phyloP scores from a whole-genome alignment of 2,797 vertebrate species.

The Rhincodon typus region DNA sequence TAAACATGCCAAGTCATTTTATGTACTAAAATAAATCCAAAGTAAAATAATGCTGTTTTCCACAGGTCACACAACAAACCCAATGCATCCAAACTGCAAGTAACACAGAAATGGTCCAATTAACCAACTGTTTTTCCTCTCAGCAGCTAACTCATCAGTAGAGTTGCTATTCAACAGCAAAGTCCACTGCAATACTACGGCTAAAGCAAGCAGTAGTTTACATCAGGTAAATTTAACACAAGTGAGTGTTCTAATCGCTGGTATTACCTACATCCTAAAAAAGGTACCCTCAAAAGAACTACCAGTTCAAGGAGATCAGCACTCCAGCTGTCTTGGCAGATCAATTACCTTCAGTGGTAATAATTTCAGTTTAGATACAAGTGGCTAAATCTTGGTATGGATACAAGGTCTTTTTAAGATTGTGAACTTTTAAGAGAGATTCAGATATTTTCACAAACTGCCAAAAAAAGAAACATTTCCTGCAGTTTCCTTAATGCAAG shows the following conservation, averaged over 20 bases:
- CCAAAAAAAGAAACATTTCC: not conserved
- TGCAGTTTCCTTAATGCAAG: not conserved
- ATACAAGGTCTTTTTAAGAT: not conserved
- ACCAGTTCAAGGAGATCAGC: not conserved
- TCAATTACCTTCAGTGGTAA: not conserved
- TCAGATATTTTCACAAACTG: not conserved
- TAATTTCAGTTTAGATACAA: not conserved
- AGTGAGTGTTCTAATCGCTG: not conserved
- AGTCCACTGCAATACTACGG: not conserved
- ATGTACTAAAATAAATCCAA: not conserved
- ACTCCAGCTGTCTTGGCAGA: not conserved
- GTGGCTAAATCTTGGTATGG: not conserved
- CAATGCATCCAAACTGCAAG: not conserved
- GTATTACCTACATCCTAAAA: not conserved
- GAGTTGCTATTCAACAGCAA: slow-evolving; percentile 9
- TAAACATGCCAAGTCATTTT: not conserved
- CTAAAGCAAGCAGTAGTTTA: not conserved
- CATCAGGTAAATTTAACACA: not conserved
- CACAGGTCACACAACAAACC: not conserved
- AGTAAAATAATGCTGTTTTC: not conserved
- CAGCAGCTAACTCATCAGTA: not conserved
- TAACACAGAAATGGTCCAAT: slow-evolving; percentile 11
- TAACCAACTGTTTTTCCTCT: not conserved
- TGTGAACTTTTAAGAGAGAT: not conserved
- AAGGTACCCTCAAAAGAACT: not conserved